phyloP scores from a whole-genome alignment of 2,113 vertebrate species.

The Triplophysa siluroides region DNA sequence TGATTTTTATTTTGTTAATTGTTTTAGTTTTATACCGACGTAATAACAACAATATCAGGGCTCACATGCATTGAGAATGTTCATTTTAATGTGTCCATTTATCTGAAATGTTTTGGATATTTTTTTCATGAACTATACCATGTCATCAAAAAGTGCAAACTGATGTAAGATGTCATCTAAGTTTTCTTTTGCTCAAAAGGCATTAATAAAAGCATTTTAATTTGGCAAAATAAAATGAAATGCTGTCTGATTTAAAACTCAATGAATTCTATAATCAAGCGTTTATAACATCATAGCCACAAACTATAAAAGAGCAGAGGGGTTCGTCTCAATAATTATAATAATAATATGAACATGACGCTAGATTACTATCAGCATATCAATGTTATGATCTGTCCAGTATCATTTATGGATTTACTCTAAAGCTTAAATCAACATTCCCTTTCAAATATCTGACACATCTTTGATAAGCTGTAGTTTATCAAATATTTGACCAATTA shows the following conservation, averaged over 20 bases:
- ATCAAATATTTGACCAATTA: no score
- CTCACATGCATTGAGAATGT: no score
- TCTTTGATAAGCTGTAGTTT: no score
- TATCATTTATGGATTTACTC: not conserved
- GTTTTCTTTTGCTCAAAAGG: not conserved
- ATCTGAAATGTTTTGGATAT: not conserved
- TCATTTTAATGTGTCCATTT: not conserved
- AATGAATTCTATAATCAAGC: slow-evolving; percentile 63
- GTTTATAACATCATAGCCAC: not conserved
- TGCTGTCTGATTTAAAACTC: slow-evolving; percentile 71
- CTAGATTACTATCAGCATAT: no score
- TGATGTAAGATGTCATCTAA: not conserved
- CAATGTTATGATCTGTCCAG: not conserved
- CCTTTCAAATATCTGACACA: not conserved
- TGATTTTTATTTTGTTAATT: not conserved
- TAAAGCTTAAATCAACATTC: not conserved
- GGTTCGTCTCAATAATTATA: not conserved
- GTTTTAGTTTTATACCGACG: not conserved
- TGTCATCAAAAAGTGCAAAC: not conserved
- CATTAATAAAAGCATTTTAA: slow-evolving; percentile 1
- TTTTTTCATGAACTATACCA: no score
- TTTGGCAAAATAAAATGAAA: not conserved
- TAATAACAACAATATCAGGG: not conserved
- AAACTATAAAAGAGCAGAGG: not conserved
- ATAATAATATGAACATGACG: not conserved